Evolutionary conservation across 2,888 invertebrate genomes (phyloP).

Genomic region (Macrosiphum euphorbiae): DNA sequence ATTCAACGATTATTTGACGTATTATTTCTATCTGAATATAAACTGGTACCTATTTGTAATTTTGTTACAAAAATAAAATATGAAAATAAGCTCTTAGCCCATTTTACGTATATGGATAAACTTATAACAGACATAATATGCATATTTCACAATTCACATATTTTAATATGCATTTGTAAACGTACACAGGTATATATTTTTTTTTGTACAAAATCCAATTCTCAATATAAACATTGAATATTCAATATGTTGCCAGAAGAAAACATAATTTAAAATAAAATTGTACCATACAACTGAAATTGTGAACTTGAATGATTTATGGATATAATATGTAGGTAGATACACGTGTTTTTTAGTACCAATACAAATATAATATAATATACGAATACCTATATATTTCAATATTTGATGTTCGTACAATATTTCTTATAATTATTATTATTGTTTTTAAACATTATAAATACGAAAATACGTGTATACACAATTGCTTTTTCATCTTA

Average conservation of each 20-base stretch:
- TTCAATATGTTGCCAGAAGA: not conserved
- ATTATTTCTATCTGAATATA: not conserved
- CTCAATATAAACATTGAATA: slow-evolving; percentile 7
- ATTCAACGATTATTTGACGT: not conserved
- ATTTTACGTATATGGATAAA: not conserved
- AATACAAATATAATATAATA: not conserved
- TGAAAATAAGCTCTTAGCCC: not conserved
- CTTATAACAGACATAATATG: not conserved
- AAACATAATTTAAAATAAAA: not conserved
- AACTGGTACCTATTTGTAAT: not conserved
- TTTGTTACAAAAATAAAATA: not conserved
- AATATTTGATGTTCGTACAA: not conserved
- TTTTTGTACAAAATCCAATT: slow-evolving; percentile 12
- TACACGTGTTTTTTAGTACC: not conserved
- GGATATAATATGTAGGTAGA: not conserved
- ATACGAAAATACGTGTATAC: not conserved
- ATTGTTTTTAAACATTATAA: not conserved
- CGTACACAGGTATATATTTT: not conserved
- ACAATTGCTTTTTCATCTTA: not conserved
- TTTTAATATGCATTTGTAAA: not conserved
- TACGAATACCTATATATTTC: too few species aligned
- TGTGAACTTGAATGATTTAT: not conserved
- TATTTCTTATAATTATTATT: not conserved
- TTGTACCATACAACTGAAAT: not conserved
- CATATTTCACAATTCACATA: not conserved